These are phyloP conservation scores for Hydrophis major DNA, from an alignment of 2,797 vertebrate species.

Conservation along the genomic window DNA sequence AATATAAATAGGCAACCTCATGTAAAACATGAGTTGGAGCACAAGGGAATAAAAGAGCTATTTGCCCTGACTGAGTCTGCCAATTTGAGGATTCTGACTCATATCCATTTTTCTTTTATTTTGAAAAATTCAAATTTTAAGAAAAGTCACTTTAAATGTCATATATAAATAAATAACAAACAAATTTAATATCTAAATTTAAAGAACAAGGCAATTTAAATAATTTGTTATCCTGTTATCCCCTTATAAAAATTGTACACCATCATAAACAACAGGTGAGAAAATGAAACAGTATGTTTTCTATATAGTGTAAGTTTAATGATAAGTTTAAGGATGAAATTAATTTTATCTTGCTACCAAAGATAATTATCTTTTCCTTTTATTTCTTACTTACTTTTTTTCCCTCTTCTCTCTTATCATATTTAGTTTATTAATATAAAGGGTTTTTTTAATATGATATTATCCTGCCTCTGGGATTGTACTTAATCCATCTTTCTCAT, in stretches of 20 bases:
- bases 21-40: background rate
- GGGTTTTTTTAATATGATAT: background rate
- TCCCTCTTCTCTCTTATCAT: background rate
- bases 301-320: background rate
- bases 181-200: background rate
- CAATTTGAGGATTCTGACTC: background rate
- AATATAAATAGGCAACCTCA: conserved; percentile 20
- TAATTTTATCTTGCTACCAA: background rate
- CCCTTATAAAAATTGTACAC: background rate
- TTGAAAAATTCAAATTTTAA: background rate
- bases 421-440: background rate
- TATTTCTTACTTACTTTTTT: background rate
- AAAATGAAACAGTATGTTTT: background rate
- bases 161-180: background rate
- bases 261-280: background rate
- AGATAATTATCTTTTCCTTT: background rate
- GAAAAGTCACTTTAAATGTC: background rate
- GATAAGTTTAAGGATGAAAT: background rate
- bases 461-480: background rate
- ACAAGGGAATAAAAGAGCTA: background rate
- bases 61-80: background rate
- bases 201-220: background rate
- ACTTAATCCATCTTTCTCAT: background rate
- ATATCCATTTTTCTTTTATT: no score
- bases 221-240: background rate